phyloP scores from a whole-genome alignment of 2,113 vertebrate species.

The Pterocles orientalis region DNA sequence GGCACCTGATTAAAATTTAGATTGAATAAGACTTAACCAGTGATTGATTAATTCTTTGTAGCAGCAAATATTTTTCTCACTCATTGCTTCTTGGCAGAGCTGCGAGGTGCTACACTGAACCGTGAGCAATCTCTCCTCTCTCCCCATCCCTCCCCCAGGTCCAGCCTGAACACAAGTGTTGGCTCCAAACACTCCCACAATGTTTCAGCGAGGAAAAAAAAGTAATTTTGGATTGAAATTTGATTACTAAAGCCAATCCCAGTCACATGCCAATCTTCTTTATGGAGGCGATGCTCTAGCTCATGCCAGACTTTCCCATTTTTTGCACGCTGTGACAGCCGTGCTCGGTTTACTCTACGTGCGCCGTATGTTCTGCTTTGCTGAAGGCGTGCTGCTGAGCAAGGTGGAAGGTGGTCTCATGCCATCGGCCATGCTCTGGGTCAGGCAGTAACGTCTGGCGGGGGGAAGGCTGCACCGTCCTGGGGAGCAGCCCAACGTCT shows the following conservation, averaged over 20 bases:
- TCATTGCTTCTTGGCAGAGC: neutral
- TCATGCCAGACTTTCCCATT: neutral
- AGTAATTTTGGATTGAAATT: neutral
- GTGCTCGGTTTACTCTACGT: fast-evolving
- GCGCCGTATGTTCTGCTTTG: neutral
- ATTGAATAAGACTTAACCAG: neutral
- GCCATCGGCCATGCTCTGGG: neutral
- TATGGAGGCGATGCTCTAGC: neutral
- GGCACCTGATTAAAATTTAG: neutral
- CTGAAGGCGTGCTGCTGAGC: neutral
- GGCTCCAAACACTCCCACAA: neutral
- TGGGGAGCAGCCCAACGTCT: fast-evolving
- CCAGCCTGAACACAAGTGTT: neutral
- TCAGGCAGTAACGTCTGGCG: neutral
- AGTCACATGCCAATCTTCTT: neutral
- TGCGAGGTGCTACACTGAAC: neutral
- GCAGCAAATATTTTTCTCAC: neutral
- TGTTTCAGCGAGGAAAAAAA: neutral
- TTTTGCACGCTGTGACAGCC: neutral
- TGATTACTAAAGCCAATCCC: neutral
- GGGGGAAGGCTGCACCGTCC: neutral
- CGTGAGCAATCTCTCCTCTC: neutral
- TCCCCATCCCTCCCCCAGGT: neutral
- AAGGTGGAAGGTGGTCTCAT: neutral
- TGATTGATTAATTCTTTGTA: neutral